These are phyloP conservation scores for Pterobdella sp. DNA, from an alignment of 2,888 invertebrate species.

Conservation along the genomic window DNA sequence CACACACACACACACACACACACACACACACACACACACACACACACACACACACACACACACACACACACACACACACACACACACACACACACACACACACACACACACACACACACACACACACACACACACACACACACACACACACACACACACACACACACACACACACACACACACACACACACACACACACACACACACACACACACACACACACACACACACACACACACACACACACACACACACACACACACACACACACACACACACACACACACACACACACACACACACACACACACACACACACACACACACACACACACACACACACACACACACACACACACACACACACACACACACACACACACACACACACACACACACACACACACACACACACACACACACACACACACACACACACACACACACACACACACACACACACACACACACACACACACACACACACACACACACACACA, in stretches of 20 bases:
- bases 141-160: conserved; percentile 23
- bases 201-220: conserved; percentile 17
- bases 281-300: conserved; percentile 7
- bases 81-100: conserved; percentile 24
- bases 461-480: conserved; percentile 21
- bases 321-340: conserved; percentile 9
- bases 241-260: conserved; percentile 18
- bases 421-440: conserved; percentile 16
- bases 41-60: background rate
- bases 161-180: conserved; percentile 18
- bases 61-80: background rate
- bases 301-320: conserved; percentile 7
- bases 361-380: conserved; percentile 16
- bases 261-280: background rate
- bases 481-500: conserved; percentile 24
- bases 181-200: conserved; percentile 17
- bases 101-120: conserved; percentile 24
- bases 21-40: background rate
- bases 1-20: too few relatives aligned
- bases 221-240: conserved; percentile 18
- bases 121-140: conserved; percentile 24
- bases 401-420: conserved; percentile 16
- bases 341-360: conserved; percentile 16
- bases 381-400: conserved; percentile 16
- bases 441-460: conserved; percentile 2